Percentiles rank a stretch among this genome's conserved stretches.
Evolutionary conservation across 2,888 invertebrate genomes (phyloP).

Genomic region (Clanis bilineata): DNA sequence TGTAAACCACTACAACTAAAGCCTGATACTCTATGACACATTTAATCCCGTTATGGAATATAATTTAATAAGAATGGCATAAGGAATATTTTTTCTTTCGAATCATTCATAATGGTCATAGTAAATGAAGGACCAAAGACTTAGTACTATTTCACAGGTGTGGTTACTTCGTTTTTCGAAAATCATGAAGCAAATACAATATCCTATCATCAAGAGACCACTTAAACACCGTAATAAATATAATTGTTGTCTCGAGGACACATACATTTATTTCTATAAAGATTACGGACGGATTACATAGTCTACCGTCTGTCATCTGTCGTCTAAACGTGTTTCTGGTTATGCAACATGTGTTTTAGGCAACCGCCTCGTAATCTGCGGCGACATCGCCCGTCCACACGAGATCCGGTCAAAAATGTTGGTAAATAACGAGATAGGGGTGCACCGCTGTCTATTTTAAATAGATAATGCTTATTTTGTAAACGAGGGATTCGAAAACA

Average conservation of each 20-base stretch:
- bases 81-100: no score
- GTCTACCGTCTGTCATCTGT: not conserved
- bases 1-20: no score
- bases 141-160: no score
- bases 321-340: not conserved
- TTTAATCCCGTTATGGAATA: no score
- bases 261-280: not conserved
- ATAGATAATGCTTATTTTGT: not conserved
- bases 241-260: not conserved
- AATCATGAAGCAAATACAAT: no score
- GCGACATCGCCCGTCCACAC: not conserved
- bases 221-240: not conserved
- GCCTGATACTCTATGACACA: no score
- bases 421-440: not conserved
- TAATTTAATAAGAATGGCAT: no score
- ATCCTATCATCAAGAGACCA: not conserved
- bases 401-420: not conserved
- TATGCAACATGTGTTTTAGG: conserved; percentile 5
- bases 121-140: no score
- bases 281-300: not conserved
- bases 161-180: no score
- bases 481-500: not conserved
- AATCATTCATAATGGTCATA: no score
- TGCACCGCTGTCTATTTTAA: not conserved
- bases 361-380: not conserved